Conservation (phyloP, 2,888 invertebrate genomes). For the Pegoplata infirma region DNA sequence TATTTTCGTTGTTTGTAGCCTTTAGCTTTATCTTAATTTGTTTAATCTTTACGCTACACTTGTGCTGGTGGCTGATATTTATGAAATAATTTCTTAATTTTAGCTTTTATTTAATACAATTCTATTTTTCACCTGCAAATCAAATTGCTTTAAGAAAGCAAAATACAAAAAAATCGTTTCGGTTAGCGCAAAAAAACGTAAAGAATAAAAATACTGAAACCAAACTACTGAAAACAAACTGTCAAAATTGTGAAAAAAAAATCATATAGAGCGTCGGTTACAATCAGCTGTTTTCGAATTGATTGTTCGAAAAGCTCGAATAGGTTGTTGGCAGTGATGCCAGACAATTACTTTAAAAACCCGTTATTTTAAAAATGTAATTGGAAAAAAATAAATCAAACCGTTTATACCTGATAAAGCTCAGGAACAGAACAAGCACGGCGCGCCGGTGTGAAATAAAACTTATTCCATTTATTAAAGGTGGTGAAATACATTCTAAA, state of each 20-base stretch:
- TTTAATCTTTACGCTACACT: constrained; percentile 43
- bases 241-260: neutral
- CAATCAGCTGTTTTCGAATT: too few species aligned
- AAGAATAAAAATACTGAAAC: constrained; percentile 36
- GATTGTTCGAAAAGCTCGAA: too few species aligned
- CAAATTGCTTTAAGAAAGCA: constrained; percentile 43
- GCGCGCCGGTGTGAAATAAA: too few species aligned
- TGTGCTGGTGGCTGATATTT: constrained; percentile 31
- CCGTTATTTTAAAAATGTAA: too few species aligned
- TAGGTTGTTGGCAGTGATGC: too few species aligned
- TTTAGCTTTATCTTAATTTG: constrained; percentile 30
- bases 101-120: constrained; percentile 19
- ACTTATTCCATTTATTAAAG: too few species aligned
- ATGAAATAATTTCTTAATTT: constrained; percentile 10
- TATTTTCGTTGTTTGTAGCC: constrained; percentile 4
- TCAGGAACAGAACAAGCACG: too few species aligned
- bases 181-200: constrained; percentile 40
- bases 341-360: too few species aligned
- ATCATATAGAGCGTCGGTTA: too few species aligned
- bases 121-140: constrained; percentile 53
- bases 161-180: constrained; percentile 46
- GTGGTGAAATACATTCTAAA: too few species aligned
- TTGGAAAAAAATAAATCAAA: too few species aligned
- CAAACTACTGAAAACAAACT: neutral
- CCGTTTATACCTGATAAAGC: too few species aligned